phyloP scores from a whole-genome alignment of 2,113 vertebrate species.

The Nothobranchius kuhntae region DNA sequence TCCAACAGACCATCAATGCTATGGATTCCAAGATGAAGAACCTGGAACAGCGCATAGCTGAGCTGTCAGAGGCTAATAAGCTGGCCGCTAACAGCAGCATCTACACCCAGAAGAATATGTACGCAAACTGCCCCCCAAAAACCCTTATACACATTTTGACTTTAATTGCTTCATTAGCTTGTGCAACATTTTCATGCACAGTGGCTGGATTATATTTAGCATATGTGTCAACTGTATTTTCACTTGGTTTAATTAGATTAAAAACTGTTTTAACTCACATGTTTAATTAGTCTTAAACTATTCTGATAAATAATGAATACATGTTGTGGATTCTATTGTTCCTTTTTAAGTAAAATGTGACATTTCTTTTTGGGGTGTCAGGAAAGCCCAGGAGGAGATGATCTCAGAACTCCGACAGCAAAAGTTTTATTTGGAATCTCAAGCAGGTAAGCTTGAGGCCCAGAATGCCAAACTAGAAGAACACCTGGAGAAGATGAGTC shows the following conservation, averaged over 20 bases:
- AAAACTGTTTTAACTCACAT: constrained; percentile 13
- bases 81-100: constrained; percentile 98
- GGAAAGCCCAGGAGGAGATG: constrained; percentile 99
- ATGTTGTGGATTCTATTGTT: too few relatives aligned
- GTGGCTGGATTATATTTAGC: constrained; percentile 1
- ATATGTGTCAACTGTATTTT: constrained; percentile 8
- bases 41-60: constrained; percentile 95
- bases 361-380: constrained; percentile 54
- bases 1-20: constrained; percentile 93
- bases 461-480: constrained; percentile 97
- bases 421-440: constrained; percentile 98
- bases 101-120: constrained; percentile 99
- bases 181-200: constrained; percentile 7
- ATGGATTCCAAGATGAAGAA: constrained; percentile 99
- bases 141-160: constrained; percentile 16
- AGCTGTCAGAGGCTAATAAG: constrained; percentile 97
- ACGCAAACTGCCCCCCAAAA: constrained; percentile 72
- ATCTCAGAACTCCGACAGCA: constrained; percentile 98
- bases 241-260: constrained; percentile 14
- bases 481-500: constrained; percentile 95
- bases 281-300: too few relatives aligned
- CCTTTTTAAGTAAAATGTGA: not conserved
- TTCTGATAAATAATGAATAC: too few relatives aligned
- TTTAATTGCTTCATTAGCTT: constrained; percentile 39
- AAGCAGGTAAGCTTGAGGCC: constrained; percentile 95